These are phyloP conservation scores for Myxocyprinus asiaticus DNA, from an alignment of 2,113 vertebrate genomes.

Conservation along the genomic window DNA sequence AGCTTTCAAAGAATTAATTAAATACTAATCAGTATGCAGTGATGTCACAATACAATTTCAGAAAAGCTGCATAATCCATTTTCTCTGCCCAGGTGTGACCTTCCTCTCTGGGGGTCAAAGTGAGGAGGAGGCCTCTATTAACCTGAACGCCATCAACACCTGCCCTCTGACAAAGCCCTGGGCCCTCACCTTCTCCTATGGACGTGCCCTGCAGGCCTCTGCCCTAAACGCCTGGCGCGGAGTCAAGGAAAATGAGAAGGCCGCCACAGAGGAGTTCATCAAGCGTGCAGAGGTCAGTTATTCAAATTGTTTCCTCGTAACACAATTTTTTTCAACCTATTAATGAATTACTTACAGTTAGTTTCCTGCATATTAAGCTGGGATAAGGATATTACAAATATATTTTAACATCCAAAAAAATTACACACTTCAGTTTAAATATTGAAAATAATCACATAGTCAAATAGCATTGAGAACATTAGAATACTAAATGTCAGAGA, in stretches of 20 bases:
- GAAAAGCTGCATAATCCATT: not conserved
- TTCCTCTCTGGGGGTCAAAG: slow-evolving; percentile 97
- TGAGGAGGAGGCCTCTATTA: slow-evolving; percentile 94
- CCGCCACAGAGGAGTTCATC: slow-evolving; percentile 89
- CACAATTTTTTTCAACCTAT: not conserved
- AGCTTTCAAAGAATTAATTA: no score
- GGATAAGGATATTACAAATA: no score
- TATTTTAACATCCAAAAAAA: no score
- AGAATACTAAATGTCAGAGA: no score
- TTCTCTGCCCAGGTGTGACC: slow-evolving; percentile 81
- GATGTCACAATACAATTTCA: not conserved
- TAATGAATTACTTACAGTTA: no score
- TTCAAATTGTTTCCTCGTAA: not conserved
- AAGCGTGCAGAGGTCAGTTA: slow-evolving; percentile 85
- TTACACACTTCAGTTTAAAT: no score
- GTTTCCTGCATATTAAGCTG: no score
- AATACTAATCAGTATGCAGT: not conserved
- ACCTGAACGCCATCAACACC: slow-evolving; percentile 93
- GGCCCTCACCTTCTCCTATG: slow-evolving; percentile 97
- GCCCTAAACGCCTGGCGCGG: slow-evolving; percentile 91
- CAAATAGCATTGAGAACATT: no score
- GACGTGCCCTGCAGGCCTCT: slow-evolving; percentile 95
- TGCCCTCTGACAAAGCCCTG: slow-evolving; percentile 86
- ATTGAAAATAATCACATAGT: no score
- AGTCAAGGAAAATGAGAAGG: slow-evolving; percentile 80